A percentile compares a stretch with the other conserved stretches of the same genome.
These are phyloP conservation scores for Haemorhous mexicanus DNA, from an alignment of 2,113 vertebrate species.

Conservation along the genomic window DNA sequence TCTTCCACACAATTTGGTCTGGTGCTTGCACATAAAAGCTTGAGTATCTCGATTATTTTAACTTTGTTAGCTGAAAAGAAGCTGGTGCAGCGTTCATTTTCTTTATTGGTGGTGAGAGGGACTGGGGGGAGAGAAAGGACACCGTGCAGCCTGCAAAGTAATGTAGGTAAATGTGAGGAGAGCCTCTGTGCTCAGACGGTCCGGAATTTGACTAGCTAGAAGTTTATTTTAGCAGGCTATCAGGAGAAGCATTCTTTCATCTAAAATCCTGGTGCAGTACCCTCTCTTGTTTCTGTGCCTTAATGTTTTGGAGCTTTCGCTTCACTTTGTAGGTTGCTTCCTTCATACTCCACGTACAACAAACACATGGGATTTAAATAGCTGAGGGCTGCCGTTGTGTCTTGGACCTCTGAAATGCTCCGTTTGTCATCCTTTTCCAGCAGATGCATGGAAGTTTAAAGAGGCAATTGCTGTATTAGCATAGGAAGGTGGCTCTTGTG, in stretches of 20 bases:
- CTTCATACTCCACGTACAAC: not conserved
- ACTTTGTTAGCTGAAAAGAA: conserved; percentile 74
- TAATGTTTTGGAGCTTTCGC: not conserved
- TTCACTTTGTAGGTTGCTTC: conserved; percentile 1
- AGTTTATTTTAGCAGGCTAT: conserved; percentile 64
- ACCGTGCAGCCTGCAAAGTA: conserved; percentile 32
- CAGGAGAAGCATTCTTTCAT: conserved; percentile 52
- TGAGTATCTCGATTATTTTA: conserved; percentile 74
- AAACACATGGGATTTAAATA: not conserved
- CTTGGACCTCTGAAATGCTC: conserved; percentile 18
- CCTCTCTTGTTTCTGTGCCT: not conserved
- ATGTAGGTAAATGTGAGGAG: conserved; percentile 55
- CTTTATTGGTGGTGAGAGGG: conserved; percentile 47
- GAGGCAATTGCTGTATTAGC: conserved; percentile 9
- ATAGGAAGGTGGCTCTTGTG: not conserved
- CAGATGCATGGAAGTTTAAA: not conserved
- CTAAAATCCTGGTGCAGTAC: conserved; percentile 30
- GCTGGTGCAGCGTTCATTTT: conserved; percentile 63
- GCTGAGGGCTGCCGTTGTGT: not conserved
- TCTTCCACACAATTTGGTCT: conserved; percentile 82
- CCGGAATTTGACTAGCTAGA: conserved; percentile 59
- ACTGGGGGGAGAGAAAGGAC: conserved; percentile 15
- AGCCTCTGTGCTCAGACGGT: conserved; percentile 24
- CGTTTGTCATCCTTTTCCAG: not conserved
- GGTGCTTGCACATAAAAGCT: conserved; percentile 76